Evolutionary conservation across 2,113 vertebrate species (phyloP), one percentile per base, ranked within the genome.

Genomic region (Ceratotherium simum): DNA sequence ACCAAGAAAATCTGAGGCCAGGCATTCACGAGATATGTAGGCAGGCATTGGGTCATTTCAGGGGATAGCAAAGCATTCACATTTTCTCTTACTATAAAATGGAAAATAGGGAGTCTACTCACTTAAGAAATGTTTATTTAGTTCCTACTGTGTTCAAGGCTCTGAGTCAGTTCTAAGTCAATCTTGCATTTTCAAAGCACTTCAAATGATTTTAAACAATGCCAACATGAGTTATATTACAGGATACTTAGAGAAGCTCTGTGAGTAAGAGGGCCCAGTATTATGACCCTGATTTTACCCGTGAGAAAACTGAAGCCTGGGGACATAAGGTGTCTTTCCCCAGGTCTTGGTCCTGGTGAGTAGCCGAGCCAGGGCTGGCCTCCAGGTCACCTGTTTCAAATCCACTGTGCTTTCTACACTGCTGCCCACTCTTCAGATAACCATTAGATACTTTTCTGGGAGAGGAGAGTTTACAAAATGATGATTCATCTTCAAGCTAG

Each of bases 311-410:
- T 3, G 75, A 94, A 84, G 25, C 33, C 10, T 17, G 58, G 0
- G 33, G 3, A 14, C 42, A 1, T 5, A 4, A 54, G 6, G 20
- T 0, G 2, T 2, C 17, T 70, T 2, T 20, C 54, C 36, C 1
- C 31, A 46, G 62, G 6, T 75, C n/a, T 42, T 17, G 2, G 12
- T 31, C 13, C 29, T 39, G 18, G 29, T 33, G 16, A 3, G 16
- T 48, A 42, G 14, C 21, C 7, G 3, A 21, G 1, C 7, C 23
- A 70, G 25, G 67, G 39, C 70, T 58, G 6, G 16, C 10, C 36
- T 62, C 54, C 10, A 51, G 20, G 9, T 72, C 27, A 20, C 78
- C 10, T 33, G 46, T 14, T 56, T 86, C 21, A 31, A 27, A 23
- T 33, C 29, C 5, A 14, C 2, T 31, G 16, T 39, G 0, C 23